Evolutionary conservation across 2,888 invertebrate species (phyloP), one percentile per base, ranked within the genome.

Genomic region (Dilophus febrilis): DNA sequence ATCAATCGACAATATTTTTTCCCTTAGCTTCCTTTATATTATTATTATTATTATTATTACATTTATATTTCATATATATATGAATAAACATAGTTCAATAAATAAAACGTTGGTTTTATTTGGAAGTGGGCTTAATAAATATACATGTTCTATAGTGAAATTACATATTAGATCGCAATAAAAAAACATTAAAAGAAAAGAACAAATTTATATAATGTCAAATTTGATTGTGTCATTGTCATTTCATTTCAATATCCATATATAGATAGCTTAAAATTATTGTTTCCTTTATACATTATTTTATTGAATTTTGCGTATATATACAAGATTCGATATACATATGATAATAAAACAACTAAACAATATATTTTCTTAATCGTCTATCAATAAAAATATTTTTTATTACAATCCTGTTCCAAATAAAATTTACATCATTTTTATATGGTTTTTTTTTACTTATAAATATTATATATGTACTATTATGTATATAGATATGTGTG

Each of bases 1-100:
- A 34, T 34, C 34, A 34, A 34, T 34, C 34, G 34, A 34, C 34
- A 34, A 34, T 18, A 18, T 18, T 34, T 22, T 33, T 33, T 33
- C 3, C 16, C 14, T 34, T 34, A 17, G 17, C 17, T 16, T 16
- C 19, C 11, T 34, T 34, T 34, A 22, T 18, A 18, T 17, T 34
- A 34, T 19, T 13, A 32, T 32, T 17, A 32, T 32, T 17, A 32
- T 32, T 13, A 14, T 32, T 16, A 22, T 6, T n/a, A n/a, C n/a
- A n/a, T n/a, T n/a, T n/a, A n/a, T n/a, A n/a, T n/a, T n/a, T n/a
- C n/a, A 14, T 14, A 14, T 13, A 31, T 28, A 14, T 13, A 31
- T 13, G 31, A 31, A 14, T 13, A 14, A 31, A 8, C 14, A 14
- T 31, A 14, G 12, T 13, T 31, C n/a, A n/a, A n/a, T n/a, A n/a